Base-by-base conservation (phyloP, 2,888 invertebrate genomes). In the Drosophila niveifrons region DNA sequence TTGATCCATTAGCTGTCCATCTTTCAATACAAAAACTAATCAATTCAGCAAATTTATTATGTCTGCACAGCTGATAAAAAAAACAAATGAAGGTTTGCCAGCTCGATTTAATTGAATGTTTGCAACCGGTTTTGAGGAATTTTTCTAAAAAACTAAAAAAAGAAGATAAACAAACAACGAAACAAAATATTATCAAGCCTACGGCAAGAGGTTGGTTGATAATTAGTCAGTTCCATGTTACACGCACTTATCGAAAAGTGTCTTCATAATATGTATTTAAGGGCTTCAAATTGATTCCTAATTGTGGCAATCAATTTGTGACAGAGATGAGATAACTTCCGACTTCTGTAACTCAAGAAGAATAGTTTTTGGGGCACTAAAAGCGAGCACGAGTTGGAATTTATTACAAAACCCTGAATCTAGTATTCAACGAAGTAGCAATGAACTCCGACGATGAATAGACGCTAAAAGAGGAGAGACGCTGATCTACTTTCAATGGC, bases 381-480 rank as follows among this genome's bases (percentile, higher is more conserved):
- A 15, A 9, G 6, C 29, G 31, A 3, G 1, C 34, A 44, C 47
- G n/a, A 34, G n/a, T 57, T 10, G 9, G 6, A 8, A 48, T 39
- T 29, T 10, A 13, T 62, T 41, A 51, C 43, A 62, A 46, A 48
- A 48, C 72, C 65, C 63, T 68, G 66, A 59, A 31, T 46, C 15
- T 36, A 46, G 13, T 28, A 51, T 52, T 13, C 46, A 52, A 13
- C 29, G 50, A 39, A 58, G 56, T 67, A 61, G 63, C 80, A 83
- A 75, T 78, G 78, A 80, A 83, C 66, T 80, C 62, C 62, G 43
- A 13, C 11, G n/a, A 46, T 17, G 44, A 61, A 18, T 34, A 41
- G 50, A 47, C 34, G 63, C 41, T n/a, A 6, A 36, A 36, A 36
- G 34, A 34, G 44, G 17, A 36, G 34, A 34, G 44, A 23, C 34